Conservation (phyloP, 1,140 invertebrate genomes). For the Antheraea pernyi region DNA sequence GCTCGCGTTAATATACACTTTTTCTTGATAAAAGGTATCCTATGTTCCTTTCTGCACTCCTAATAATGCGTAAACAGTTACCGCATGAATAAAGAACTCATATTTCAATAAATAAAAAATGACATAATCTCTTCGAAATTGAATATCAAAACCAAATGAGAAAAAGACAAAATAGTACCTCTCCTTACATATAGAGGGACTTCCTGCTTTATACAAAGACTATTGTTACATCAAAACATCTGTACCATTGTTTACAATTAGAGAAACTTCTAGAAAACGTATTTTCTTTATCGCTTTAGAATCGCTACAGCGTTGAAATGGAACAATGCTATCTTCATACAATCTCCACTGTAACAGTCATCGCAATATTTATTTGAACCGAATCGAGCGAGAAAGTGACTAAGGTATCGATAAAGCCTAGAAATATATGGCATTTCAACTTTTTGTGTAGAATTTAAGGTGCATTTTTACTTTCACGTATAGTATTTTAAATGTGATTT, state of each 20-base stretch:
- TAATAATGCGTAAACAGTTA: too few relatives aligned
- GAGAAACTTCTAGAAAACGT: slow-evolving; percentile 14
- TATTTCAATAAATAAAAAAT: too few relatives aligned
- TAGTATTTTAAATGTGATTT: slow-evolving; percentile 11
- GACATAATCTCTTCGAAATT: background rate
- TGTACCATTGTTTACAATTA: slow-evolving; percentile 13
- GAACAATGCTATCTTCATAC: slow-evolving; percentile 38
- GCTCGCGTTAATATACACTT: too few relatives aligned
- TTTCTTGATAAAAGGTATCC: too few relatives aligned
- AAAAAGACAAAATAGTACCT: background rate
- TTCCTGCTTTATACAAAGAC: slow-evolving; percentile 6
- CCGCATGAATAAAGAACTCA: too few relatives aligned
- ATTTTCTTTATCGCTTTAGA: slow-evolving; percentile 3
- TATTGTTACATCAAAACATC: slow-evolving; percentile 15
- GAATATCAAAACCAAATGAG: too few relatives aligned
- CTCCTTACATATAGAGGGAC: background rate
- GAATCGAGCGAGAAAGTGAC: slow-evolving; percentile 40
- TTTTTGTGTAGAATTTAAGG: background rate
- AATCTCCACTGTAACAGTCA: slow-evolving; percentile 24
- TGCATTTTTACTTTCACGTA: background rate
- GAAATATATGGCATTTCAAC: background rate
- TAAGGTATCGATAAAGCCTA: background rate
- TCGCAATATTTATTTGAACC: slow-evolving; percentile 31
- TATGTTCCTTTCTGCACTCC: too few relatives aligned
- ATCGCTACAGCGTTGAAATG: slow-evolving; percentile 21